phyloP scores from a whole-genome alignment of 2,888 invertebrate genomes.

The Cephonodes hylas region DNA sequence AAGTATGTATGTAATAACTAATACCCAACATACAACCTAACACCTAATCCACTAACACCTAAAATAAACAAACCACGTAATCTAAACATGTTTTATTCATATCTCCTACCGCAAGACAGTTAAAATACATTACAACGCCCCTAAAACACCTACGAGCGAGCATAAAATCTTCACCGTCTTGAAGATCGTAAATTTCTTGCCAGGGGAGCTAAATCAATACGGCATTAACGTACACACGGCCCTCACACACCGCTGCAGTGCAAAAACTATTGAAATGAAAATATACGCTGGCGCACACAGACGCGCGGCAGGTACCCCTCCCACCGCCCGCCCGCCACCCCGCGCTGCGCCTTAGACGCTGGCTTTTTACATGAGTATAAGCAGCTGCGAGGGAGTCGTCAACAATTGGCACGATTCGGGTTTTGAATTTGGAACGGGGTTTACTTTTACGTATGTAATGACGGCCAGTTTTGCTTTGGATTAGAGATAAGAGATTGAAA shows the following conservation, averaged over 20 bases:
- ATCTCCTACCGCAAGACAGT: too few species aligned
- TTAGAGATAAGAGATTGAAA: too few species aligned
- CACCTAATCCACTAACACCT: too few species aligned
- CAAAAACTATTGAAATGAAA: conserved; percentile 80
- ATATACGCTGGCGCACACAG: conserved; percentile 71
- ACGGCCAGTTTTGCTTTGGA: background rate
- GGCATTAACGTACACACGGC: conserved; percentile 72
- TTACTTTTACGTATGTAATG: background rate
- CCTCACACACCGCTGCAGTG: conserved; percentile 61
- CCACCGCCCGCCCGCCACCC: conserved; percentile 34
- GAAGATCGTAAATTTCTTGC: conserved; percentile 68
- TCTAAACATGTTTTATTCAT: too few species aligned
- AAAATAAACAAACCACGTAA: too few species aligned
- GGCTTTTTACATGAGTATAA: conserved; percentile 78
- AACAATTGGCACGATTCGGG: conserved; percentile 45
- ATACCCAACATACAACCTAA: too few species aligned
- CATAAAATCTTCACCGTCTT: conserved; percentile 42
- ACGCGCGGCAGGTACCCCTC: conserved; percentile 54
- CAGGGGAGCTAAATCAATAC: conserved; percentile 71
- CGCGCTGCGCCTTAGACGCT: conserved; percentile 74
- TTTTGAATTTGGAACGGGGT: background rate
- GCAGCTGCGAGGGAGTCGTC: conserved; percentile 52
- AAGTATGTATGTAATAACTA: too few species aligned
- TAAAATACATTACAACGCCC: too few species aligned
- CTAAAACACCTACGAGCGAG: too few species aligned